These are phyloP conservation scores for Cerceris rybyensis DNA, from an alignment of 2,888 invertebrate genomes.

Conservation along the genomic window DNA sequence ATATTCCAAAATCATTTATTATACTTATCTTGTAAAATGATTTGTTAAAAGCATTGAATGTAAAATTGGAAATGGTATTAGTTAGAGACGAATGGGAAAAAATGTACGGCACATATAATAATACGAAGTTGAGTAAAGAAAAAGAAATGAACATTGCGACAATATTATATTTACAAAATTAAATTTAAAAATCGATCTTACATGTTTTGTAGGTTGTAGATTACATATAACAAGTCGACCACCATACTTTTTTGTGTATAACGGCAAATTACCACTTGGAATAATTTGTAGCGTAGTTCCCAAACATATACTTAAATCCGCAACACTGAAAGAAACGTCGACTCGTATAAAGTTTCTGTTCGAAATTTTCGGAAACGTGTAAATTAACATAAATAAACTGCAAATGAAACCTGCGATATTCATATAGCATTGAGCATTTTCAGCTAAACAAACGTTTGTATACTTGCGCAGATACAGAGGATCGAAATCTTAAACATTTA, in stretches of 20 bases:
- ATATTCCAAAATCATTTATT: not conserved
- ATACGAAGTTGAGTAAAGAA: no score
- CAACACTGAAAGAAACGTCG: constrained; percentile 86
- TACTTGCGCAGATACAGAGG: constrained; percentile 22
- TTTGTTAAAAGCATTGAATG: not conserved
- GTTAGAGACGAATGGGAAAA: not conserved
- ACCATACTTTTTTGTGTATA: constrained; percentile 91
- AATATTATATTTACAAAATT: not conserved
- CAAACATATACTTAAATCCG: constrained; percentile 96
- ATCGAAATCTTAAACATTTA: constrained; percentile 31
- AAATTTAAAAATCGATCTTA: constrained; percentile 81
- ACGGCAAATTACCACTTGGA: constrained; percentile 96
- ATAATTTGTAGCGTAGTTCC: constrained; percentile 99
- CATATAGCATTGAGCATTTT: constrained; percentile 29
- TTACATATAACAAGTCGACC: constrained; percentile 97
- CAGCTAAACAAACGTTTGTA: constrained; percentile 29
- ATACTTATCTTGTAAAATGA: not conserved
- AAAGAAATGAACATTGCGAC: not conserved
- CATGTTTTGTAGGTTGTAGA: constrained; percentile 98
- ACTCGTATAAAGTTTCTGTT: not conserved
- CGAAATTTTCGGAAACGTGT: not conserved
- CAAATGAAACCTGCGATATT: constrained; percentile 45
- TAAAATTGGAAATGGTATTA: not conserved
- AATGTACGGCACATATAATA: not conserved
- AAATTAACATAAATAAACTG: constrained; percentile 29